A percentile compares a stretch with the other conserved stretches of the same genome.
Conservation (phyloP, 2,113 vertebrate genomes). For the Pandion haliaetus region DNA sequence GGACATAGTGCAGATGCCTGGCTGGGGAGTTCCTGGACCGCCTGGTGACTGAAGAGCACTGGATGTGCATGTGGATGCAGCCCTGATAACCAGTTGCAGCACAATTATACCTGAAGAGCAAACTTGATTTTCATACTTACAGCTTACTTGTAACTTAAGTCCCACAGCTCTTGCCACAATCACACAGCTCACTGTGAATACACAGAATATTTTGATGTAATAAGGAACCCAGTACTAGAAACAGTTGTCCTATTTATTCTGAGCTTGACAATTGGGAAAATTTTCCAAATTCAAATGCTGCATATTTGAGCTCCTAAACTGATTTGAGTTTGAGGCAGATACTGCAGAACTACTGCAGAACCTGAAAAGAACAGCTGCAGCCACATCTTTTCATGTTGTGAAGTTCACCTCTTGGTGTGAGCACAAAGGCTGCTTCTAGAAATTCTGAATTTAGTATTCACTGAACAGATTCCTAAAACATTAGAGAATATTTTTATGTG, state of each 20-base stretch:
- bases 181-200: background rate
- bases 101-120: background rate
- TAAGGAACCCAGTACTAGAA: background rate
- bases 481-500: background rate
- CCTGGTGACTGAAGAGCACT: rapidly evolving
- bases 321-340: background rate
- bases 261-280: background rate
- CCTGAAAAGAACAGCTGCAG: background rate
- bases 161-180: background rate
- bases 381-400: background rate
- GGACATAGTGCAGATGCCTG: background rate
- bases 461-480: background rate
- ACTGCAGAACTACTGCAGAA: background rate
- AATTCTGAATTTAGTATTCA: background rate
- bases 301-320: background rate
- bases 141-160: background rate
- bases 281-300: background rate
- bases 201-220: background rate
- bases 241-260: background rate
- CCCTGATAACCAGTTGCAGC: background rate
- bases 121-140: background rate
- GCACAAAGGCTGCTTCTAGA: background rate
- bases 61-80: rapidly evolving
- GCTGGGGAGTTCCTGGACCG: too few species aligned
- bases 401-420: background rate